These are phyloP conservation scores for Cotesia chilonis DNA, from an alignment of 1,140 invertebrate genomes.

Conservation along the genomic window DNA sequence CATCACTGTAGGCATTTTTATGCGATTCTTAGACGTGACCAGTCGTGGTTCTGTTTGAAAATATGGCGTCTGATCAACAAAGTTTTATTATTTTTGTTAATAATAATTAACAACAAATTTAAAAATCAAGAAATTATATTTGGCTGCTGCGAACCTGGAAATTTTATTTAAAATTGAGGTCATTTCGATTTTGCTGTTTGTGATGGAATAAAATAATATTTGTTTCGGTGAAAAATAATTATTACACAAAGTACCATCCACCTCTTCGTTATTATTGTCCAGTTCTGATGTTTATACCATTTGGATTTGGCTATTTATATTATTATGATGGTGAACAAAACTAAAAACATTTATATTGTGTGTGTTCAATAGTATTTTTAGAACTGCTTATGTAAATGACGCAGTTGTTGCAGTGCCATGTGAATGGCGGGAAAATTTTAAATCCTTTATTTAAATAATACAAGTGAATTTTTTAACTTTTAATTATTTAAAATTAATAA, in stretches of 20 bases:
- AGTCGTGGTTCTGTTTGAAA: background rate
- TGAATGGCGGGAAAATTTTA: slow-evolving; percentile 51
- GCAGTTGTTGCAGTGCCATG: slow-evolving; percentile 49
- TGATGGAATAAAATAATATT: background rate
- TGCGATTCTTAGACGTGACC: slow-evolving; percentile 4
- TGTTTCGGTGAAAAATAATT: background rate
- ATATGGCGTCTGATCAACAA: slow-evolving; percentile 10
- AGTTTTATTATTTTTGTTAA: background rate
- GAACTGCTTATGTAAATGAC: slow-evolving; percentile 61
- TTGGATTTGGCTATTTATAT: slow-evolving; percentile 5
- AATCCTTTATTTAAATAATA: slow-evolving; percentile 17
- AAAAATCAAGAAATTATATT: background rate
- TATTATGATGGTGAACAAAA: no score
- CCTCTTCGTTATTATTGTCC: slow-evolving; percentile 9
- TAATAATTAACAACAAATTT: background rate
- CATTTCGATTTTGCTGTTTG: background rate
- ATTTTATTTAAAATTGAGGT: no score
- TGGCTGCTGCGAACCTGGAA: no score
- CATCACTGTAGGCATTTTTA: slow-evolving; percentile 8
- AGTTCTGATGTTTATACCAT: background rate
- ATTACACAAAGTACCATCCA: background rate
- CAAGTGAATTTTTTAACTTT: slow-evolving; percentile 12
- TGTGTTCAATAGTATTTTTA: slow-evolving; percentile 58
- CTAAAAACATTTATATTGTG: slow-evolving; percentile 6
- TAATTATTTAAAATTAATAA: background rate